Conservation (phyloP, 2,888 invertebrate genomes). For the Nomada ruficornis region DNA sequence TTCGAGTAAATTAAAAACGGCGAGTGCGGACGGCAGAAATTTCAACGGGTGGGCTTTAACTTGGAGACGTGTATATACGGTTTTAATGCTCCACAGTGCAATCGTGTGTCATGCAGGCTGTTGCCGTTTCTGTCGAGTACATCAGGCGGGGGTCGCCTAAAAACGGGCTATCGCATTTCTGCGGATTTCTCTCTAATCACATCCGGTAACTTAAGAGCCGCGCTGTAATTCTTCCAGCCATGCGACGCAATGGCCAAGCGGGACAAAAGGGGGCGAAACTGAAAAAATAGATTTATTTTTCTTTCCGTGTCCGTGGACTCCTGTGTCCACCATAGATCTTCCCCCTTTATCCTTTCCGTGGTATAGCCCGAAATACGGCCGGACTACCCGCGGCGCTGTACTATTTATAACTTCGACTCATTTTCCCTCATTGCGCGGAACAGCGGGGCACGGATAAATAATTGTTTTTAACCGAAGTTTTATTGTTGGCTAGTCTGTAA, state of each 20-base stretch:
- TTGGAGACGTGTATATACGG: neutral
- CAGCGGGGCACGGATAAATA: constrained; percentile 66
- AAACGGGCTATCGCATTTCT: constrained; percentile 37
- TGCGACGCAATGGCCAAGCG: constrained; percentile 27
- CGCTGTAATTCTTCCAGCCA: constrained; percentile 48
- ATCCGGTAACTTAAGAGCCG: constrained; percentile 61
- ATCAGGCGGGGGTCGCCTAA: neutral
- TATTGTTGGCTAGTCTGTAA: constrained; percentile 41
- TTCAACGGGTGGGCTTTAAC: constrained; percentile 10
- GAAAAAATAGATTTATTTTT: constrained; percentile 67
- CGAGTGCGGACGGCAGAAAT: neutral
- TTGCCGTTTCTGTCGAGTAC: constrained; percentile 20
- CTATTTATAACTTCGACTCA: constrained; percentile 74
- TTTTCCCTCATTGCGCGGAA: constrained; percentile 70
- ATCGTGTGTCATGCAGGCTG: constrained; percentile 12
- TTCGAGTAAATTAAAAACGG: neutral
- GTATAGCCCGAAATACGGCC: constrained; percentile 61
- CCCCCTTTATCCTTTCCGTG: constrained; percentile 63
- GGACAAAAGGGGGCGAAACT: constrained; percentile 56
- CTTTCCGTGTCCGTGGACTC: constrained; percentile 51
- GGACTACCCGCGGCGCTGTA: constrained; percentile 52
- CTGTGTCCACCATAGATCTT: constrained; percentile 64
- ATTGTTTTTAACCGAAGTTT: constrained; percentile 69
- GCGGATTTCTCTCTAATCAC: constrained; percentile 61
- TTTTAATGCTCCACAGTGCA: neutral